Conservation (phyloP, 2,113 vertebrate genomes). For the Bos javanicus region DNA sequence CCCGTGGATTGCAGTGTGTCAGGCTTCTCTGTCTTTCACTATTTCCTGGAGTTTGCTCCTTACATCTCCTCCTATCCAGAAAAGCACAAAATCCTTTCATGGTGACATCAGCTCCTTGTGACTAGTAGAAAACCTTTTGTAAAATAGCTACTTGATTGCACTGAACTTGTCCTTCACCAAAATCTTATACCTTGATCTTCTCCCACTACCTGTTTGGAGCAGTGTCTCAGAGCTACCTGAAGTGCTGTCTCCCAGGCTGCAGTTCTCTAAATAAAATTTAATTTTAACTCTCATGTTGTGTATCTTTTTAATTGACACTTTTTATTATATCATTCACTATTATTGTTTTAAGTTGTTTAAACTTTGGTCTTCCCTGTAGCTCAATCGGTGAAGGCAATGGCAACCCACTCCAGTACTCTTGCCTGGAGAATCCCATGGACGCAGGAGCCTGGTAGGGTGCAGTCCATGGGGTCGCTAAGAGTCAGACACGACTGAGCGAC, state of each 20-base stretch:
- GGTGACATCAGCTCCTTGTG: not conserved
- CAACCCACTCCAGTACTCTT: too few species aligned
- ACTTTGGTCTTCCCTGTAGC: not conserved
- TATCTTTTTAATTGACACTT: not conserved
- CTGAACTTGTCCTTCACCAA: accelerated
- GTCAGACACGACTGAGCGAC: too few species aligned
- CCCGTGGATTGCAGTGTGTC: not conserved
- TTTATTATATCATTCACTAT: not conserved
- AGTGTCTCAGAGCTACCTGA: not conserved
- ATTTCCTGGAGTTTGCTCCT: not conserved
- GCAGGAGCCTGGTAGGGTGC: too few species aligned
- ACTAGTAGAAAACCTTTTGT: not conserved
- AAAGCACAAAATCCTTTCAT: not conserved
- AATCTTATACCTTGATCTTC: not conserved
- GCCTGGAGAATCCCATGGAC: too few species aligned
- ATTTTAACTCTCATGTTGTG: not conserved
- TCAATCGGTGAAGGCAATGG: too few species aligned
- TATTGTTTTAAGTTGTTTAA: not conserved
- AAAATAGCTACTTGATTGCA: not conserved
- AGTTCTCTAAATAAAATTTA: not conserved
- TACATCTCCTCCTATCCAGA: not conserved
- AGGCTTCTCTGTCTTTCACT: not conserved
- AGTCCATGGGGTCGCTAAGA: too few species aligned
- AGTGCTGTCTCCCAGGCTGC: not conserved
- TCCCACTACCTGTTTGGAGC: not conserved